Percentiles rank a stretch among this genome's conserved stretches.
phyloP scores from a whole-genome alignment of 2,113 vertebrate species.

The Stegastes partitus region DNA sequence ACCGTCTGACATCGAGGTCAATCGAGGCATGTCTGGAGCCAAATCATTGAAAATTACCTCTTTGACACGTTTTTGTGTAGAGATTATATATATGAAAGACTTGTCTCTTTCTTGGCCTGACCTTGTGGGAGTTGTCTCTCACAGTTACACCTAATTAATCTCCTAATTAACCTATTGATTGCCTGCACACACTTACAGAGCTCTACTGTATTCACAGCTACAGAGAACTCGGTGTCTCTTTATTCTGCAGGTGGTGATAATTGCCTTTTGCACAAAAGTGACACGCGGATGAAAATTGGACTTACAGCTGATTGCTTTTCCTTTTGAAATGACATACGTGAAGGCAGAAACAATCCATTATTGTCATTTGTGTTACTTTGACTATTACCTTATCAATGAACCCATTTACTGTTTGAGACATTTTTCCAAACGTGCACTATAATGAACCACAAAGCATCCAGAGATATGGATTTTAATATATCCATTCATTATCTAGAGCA shows the following conservation, averaged over 20 bases:
- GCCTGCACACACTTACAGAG: constrained; percentile 32
- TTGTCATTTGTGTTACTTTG: neutral
- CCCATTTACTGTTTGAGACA: too few relatives aligned
- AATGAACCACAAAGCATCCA: too few relatives aligned
- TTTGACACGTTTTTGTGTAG: constrained; percentile 39
- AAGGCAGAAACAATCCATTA: neutral
- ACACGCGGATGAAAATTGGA: neutral
- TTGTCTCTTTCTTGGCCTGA: constrained; percentile 38
- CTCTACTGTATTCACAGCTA: constrained; percentile 39
- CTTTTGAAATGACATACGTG: neutral
- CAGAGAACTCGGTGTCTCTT: constrained; percentile 22
- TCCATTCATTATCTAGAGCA: too few relatives aligned
- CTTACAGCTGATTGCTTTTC: neutral
- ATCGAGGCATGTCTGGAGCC: neutral
- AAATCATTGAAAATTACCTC: constrained; percentile 28
- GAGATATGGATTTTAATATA: too few relatives aligned
- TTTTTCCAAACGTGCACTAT: too few relatives aligned
- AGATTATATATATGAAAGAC: constrained; percentile 39
- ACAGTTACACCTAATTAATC: constrained; percentile 70
- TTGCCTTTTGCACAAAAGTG: constrained; percentile 10
- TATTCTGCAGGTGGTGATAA: constrained; percentile 33
- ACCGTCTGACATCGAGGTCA: constrained; percentile 21
- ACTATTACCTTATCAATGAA: too few relatives aligned
- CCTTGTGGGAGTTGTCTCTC: constrained; percentile 57
- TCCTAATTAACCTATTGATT: constrained; percentile 76